A percentile compares a stretch with the other conserved stretches of the same genome.
These are phyloP conservation scores for Chrysogorgia sp. DNA, from an alignment of 92 coral and sea anemone species.

Conservation along the genomic window DNA sequence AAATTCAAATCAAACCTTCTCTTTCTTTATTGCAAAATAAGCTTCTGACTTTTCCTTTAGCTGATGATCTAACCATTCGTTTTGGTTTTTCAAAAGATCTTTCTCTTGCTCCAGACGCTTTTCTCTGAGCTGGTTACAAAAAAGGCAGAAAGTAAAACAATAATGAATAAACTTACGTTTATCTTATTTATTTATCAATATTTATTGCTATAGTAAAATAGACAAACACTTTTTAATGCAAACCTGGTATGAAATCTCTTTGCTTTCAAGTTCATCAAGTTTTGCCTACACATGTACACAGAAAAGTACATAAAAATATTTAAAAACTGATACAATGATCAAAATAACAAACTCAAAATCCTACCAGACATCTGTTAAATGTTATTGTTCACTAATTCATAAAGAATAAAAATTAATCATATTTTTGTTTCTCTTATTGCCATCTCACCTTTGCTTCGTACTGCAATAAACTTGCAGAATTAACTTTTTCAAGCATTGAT, in stretches of 20 bases:
- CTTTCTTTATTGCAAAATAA: conserved; percentile 72
- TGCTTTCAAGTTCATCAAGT: conserved; percentile 87
- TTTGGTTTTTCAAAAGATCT: conserved; percentile 78
- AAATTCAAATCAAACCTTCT: conserved; percentile 66
- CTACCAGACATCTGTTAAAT: too few relatives aligned
- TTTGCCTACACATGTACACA: conserved; percentile 65
- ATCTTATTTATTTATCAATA: too few relatives aligned
- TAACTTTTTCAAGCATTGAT: conserved; percentile 80
- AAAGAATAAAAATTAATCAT: neutral
- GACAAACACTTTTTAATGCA: neutral
- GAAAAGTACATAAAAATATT: neutral
- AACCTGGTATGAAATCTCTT: conserved; percentile 86
- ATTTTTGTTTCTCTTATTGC: neutral
- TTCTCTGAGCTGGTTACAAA: conserved; percentile 71
- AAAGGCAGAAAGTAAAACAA: neutral
- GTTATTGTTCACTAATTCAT: neutral
- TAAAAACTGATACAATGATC: neutral
- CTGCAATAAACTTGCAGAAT: conserved; percentile 73
- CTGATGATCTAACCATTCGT: conserved; percentile 80
- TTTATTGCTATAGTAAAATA: neutral
- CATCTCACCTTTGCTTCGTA: conserved; percentile 86
- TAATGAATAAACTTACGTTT: neutral
- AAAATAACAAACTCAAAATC: too few relatives aligned
- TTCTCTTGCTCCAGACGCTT: conserved; percentile 90
- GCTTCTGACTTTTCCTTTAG: conserved; percentile 87